A percentile compares a stretch with the other conserved stretches of the same genome.
These are phyloP conservation scores for Melieria picta DNA, from an alignment of 2,888 invertebrate species.

Conservation along the genomic window DNA sequence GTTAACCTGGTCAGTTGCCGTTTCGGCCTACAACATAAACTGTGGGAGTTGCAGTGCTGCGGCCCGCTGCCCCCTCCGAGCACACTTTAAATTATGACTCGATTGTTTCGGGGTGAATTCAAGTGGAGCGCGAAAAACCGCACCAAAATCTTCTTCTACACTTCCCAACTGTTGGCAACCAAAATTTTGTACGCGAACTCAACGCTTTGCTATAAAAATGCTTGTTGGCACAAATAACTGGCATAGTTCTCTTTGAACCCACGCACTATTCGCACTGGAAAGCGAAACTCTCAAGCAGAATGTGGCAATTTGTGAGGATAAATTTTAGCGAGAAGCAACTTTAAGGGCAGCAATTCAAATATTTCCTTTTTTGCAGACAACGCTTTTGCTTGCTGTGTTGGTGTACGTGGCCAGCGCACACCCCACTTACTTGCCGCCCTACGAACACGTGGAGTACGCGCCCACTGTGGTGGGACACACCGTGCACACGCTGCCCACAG, in stretches of 20 bases:
- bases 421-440: conserved; percentile 53
- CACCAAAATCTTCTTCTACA: conserved; percentile 21
- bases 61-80: conserved; percentile 17
- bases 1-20: conserved; percentile 54
- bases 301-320: conserved; percentile 6
- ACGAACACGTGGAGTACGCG: conserved; percentile 51
- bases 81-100: conserved; percentile 47
- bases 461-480: conserved; percentile 60
- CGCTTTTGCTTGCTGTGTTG: neutral
- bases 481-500: conserved; percentile 53
- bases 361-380: neutral
- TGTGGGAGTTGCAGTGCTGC: conserved; percentile 18
- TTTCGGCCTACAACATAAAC: conserved; percentile 30
- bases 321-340: neutral
- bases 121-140: conserved; percentile 49
- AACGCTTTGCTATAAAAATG: conserved; percentile 49
- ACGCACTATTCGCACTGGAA: neutral
- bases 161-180: conserved; percentile 6
- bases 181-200: neutral
- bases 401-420: conserved; percentile 44
- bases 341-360: too few species aligned
- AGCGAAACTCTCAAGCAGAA: conserved; percentile 2
- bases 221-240: conserved; percentile 37
- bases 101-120: conserved; percentile 57
- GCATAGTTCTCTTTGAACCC: conserved; percentile 46